phyloP scores from a whole-genome alignment of 2,797 vertebrate genomes.

The Hafferia zeledoni region DNA sequence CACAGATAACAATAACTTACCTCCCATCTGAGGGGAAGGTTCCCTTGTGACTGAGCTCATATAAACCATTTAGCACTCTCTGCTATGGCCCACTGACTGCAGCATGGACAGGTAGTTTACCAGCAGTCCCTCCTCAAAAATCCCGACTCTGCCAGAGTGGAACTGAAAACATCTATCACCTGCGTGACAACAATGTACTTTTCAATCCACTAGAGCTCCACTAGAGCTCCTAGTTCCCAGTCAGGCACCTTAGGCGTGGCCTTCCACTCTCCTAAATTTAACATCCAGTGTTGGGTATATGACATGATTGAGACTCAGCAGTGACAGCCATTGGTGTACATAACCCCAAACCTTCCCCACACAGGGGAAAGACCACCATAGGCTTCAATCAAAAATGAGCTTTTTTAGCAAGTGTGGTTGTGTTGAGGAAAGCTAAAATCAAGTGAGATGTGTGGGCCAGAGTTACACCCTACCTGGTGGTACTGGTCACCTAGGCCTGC shows the following conservation, averaged over 20 bases:
- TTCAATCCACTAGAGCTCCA: not conserved
- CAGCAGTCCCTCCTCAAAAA: not conserved
- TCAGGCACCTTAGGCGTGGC: not conserved
- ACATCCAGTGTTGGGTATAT: not conserved
- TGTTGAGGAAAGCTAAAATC: not conserved
- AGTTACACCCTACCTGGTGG: not conserved
- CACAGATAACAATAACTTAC: not conserved
- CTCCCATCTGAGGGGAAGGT: not conserved
- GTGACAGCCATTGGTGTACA: not conserved
- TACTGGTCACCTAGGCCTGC: not conserved
- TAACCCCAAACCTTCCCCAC: not conserved
- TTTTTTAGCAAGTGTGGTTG: not conserved
- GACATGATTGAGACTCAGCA: not conserved
- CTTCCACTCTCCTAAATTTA: not conserved
- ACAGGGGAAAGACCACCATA: not conserved
- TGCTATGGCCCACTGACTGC: not conserved
- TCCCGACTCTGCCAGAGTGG: not conserved
- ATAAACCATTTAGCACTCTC: not conserved
- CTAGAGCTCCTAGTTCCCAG: not conserved
- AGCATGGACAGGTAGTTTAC: not conserved
- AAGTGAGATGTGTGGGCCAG: not conserved
- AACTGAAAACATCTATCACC: not conserved
- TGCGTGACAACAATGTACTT: not conserved
- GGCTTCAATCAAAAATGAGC: rapidly evolving
- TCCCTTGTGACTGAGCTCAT: not conserved